Conservation (phyloP, 2,888 invertebrate genomes). For the Amblyjoppa proteus region DNA sequence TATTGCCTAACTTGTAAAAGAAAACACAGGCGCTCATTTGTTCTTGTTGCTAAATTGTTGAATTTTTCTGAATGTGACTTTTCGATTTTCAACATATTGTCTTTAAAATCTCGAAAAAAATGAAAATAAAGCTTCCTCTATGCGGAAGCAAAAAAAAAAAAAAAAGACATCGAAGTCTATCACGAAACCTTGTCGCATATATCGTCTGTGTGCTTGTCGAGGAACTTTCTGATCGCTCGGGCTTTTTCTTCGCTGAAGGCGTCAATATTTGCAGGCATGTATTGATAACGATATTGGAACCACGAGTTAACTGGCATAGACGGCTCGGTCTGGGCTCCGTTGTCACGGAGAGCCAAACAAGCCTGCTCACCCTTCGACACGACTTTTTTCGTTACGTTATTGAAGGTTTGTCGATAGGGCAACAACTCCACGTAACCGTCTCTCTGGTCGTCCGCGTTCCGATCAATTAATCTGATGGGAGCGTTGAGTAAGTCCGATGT, state of each 20-base stretch:
- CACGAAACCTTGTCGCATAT: conserved; percentile 78
- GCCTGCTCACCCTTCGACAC: conserved; percentile 88
- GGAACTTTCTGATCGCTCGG: conserved; percentile 78
- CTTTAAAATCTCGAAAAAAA: not conserved
- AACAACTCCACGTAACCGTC: conserved; percentile 90
- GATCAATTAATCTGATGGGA: conserved; percentile 85
- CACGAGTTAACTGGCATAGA: conserved; percentile 90
- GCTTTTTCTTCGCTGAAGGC: conserved; percentile 78
- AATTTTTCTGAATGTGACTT: no score
- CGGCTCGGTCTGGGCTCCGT: conserved; percentile 89
- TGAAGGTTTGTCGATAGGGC: conserved; percentile 86
- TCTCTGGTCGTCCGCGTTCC: conserved; percentile 87
- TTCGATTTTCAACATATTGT: no score
- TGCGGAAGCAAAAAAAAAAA: not conserved
- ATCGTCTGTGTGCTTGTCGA: conserved; percentile 73
- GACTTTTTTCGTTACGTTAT: conserved; percentile 87
- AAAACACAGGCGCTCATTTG: no score
- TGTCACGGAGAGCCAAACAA: conserved; percentile 85
- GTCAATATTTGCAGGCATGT: conserved; percentile 71
- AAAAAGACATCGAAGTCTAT: not conserved
- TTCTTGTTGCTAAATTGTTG: no score
- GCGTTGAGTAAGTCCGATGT: conserved; percentile 75
- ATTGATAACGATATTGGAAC: conserved; percentile 88
- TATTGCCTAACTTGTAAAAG: no score
- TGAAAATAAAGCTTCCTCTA: not conserved